These are phyloP conservation scores for Pherbina coryleti DNA, from an alignment of 2,888 invertebrate genomes.

Conservation along the genomic window DNA sequence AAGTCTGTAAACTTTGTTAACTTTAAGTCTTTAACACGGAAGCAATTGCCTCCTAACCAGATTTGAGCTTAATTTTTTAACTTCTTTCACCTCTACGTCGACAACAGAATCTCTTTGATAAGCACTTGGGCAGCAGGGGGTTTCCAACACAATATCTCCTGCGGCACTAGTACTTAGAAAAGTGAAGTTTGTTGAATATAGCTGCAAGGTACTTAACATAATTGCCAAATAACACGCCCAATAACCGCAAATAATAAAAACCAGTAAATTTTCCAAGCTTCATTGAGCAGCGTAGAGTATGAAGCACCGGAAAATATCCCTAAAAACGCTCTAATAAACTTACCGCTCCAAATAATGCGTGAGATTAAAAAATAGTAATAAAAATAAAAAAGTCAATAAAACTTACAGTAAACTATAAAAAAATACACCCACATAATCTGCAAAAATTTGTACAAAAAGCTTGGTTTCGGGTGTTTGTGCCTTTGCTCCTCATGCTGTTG, in stretches of 20 bases:
- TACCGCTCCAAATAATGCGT: conserved; percentile 2
- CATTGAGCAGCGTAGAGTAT: background rate
- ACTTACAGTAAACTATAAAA: background rate
- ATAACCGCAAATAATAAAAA: background rate
- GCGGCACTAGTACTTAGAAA: conserved; percentile 72
- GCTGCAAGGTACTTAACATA: background rate
- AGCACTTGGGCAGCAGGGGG: conserved; percentile 72
- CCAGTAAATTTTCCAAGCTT: background rate
- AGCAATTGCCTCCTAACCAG: too few species aligned
- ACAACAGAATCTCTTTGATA: conserved; percentile 71
- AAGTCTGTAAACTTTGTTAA: too few species aligned
- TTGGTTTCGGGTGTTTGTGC: background rate
- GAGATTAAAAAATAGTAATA: conserved; percentile 1
- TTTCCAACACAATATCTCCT: conserved; percentile 65
- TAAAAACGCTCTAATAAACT: conserved; percentile 5
- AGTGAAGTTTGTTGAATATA: conserved; percentile 56
- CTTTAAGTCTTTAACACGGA: too few species aligned
- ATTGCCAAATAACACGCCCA: background rate
- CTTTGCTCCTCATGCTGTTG: background rate
- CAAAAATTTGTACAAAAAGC: background rate
- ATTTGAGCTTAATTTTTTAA: too few species aligned
- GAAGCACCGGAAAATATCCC: background rate
- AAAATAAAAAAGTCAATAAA: background rate
- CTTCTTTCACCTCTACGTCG: conserved; percentile 46
- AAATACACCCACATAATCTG: background rate